phyloP scores from a whole-genome alignment of 2,888 invertebrate species.

The Thera obeliscata region DNA sequence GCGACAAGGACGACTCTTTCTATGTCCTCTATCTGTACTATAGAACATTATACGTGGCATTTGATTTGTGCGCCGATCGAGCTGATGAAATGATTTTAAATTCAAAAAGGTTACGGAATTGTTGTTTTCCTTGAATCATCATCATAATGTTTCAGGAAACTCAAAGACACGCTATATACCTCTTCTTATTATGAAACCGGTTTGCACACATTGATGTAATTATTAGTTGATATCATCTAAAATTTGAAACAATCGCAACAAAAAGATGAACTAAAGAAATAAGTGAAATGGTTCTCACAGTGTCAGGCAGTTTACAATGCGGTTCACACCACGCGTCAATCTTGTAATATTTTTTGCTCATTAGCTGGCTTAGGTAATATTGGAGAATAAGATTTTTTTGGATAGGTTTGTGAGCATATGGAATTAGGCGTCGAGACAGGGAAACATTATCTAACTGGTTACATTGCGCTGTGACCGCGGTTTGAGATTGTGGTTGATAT shows the following conservation, averaged over 20 bases:
- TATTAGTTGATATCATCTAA: not conserved
- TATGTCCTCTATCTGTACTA: conserved; percentile 72
- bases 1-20: conserved; percentile 83
- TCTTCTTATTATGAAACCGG: conserved; percentile 41
- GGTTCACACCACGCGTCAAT: conserved; percentile 21
- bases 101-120: conserved; percentile 74
- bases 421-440: conserved; percentile 46
- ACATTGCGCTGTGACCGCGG: conserved; percentile 31
- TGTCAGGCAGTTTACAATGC: conserved; percentile 14
- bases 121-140: conserved; percentile 77
- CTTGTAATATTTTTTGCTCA: conserved; percentile 40
- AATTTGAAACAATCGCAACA: conserved; percentile 18
- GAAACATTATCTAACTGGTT: conserved; percentile 71
- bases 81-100: conserved; percentile 76
- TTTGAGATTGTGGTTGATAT: conserved; percentile 15
- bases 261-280: conserved; percentile 16
- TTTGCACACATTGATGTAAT: conserved; percentile 27
- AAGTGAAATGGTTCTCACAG: conserved; percentile 31
- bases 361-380: conserved; percentile 52
- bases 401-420: conserved; percentile 41
- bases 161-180: conserved; percentile 46
- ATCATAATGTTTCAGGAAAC: conserved; percentile 64
- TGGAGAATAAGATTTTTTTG: conserved; percentile 54
- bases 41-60: conserved; percentile 78
- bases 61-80: conserved; percentile 71